A percentile compares a stretch with the other conserved stretches of the same genome.
Conservation (phyloP, 2,797 vertebrate genomes). For the Antrozous pallidus region DNA sequence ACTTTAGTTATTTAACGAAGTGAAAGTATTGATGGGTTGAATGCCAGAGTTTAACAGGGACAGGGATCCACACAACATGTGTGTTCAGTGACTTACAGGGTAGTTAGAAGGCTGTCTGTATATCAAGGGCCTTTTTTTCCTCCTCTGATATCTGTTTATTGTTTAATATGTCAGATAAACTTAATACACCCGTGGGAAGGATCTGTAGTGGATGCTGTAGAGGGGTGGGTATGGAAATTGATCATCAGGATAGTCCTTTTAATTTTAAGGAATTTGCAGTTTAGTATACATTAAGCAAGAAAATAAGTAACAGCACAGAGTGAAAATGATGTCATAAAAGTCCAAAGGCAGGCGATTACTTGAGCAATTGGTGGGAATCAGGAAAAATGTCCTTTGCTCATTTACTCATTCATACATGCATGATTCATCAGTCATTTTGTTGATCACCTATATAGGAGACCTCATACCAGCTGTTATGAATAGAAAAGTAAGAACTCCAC, state of each 20-base stretch:
- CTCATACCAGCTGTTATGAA: constrained; percentile 26
- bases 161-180: background rate
- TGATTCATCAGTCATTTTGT: constrained; percentile 60
- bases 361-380: background rate
- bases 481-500: constrained; percentile 31
- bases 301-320: constrained; percentile 4
- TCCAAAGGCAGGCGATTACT: constrained; percentile 11
- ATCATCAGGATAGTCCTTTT: background rate
- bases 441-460: constrained; percentile 35
- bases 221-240: background rate
- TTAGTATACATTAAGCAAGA: background rate
- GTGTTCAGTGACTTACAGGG: background rate
- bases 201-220: background rate
- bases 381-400: constrained; percentile 39
- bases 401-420: background rate
- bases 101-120: background rate
- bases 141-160: background rate
- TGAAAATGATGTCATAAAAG: constrained; percentile 1
- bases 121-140: background rate
- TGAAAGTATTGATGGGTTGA: background rate
- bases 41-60: background rate
- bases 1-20: background rate
- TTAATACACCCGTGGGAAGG: background rate
- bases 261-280: constrained; percentile 41
- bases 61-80: background rate